Conservation (phyloP, 2,797 vertebrate genomes). For the Hyperoplus immaculatus region DNA sequence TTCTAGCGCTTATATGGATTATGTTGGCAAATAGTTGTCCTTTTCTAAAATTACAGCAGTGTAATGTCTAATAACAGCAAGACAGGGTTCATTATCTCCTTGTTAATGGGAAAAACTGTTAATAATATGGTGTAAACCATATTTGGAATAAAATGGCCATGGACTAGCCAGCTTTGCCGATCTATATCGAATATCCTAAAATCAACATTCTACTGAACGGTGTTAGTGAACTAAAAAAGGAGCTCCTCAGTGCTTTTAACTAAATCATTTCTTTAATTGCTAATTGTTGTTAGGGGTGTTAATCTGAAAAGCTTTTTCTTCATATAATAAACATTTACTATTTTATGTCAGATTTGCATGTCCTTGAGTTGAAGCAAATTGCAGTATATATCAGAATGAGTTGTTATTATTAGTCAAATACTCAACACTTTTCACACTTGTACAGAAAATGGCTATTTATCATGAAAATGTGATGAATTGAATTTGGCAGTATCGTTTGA, state of each 20-base stretch:
- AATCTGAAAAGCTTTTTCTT: not conserved
- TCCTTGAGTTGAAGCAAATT: not conserved
- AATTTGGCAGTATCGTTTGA: not conserved
- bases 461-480: not conserved
- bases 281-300: not conserved
- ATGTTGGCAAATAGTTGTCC: not conserved
- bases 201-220: not conserved
- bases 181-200: not conserved
- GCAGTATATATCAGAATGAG: not conserved
- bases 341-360: not conserved
- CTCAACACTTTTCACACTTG: too few species aligned
- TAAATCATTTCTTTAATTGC: not conserved
- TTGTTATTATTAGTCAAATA: not conserved
- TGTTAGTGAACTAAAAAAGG: not conserved
- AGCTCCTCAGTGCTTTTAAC: not conserved
- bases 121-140: not conserved
- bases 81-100: fast-evolving
- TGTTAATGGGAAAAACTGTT: not conserved
- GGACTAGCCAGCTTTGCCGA: not conserved
- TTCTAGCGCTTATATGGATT: not conserved
- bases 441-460: too few species aligned
- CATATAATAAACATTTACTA: too few species aligned
- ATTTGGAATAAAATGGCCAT: not conserved
- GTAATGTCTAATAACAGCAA: not conserved
- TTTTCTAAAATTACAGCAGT: not conserved